These are phyloP conservation scores for Gila robusta DNA, from an alignment of 2,797 vertebrate genomes.

Conservation along the genomic window DNA sequence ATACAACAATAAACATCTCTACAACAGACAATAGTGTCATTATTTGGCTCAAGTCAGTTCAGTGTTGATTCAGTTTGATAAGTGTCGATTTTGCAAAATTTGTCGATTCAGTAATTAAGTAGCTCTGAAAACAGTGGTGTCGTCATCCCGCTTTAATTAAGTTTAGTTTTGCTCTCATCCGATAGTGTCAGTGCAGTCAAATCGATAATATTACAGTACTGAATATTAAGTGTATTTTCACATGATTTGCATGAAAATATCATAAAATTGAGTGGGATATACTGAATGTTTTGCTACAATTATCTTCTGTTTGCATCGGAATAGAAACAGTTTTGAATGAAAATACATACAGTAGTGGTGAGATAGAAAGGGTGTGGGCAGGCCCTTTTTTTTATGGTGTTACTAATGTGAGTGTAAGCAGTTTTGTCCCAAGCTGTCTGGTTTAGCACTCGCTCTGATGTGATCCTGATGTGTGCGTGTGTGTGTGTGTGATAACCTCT, in stretches of 20 bases:
- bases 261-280: neutral
- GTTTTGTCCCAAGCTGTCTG: conserved; percentile 34
- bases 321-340: neutral
- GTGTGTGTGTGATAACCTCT: conserved; percentile 6
- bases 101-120: neutral
- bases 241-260: neutral
- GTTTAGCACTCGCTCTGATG: conserved; percentile 9
- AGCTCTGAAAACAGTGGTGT: neutral
- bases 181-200: neutral
- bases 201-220: neutral
- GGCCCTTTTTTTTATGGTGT: conserved; percentile 18
- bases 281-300: neutral
- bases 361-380: neutral
- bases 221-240: neutral
- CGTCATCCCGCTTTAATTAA: neutral
- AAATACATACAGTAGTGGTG: neutral
- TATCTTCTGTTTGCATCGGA: neutral
- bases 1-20: neutral
- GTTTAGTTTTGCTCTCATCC: neutral
- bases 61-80: neutral
- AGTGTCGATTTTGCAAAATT: neutral
- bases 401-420: conserved; percentile 28
- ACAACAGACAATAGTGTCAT: neutral
- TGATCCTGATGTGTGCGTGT: neutral
- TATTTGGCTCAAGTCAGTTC: neutral